A percentile compares a stretch with the other conserved stretches of the same genome.
These are phyloP conservation scores for Aleiodes leptofemur DNA, from an alignment of 2,888 invertebrate genomes.

Conservation along the genomic window DNA sequence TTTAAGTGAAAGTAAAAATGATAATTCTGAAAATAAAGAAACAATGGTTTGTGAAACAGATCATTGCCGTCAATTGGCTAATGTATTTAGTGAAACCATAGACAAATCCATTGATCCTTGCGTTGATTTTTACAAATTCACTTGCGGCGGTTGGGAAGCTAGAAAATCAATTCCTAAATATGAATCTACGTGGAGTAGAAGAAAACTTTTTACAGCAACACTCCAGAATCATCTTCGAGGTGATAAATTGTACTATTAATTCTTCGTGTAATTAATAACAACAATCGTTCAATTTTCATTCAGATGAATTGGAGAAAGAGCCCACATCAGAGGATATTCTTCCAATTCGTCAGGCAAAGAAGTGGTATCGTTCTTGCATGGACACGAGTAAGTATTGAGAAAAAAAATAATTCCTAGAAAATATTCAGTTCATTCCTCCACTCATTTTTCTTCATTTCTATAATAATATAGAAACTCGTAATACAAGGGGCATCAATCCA, in stretches of 20 bases:
- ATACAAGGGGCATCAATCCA: constrained; percentile 56
- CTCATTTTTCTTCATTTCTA: no score
- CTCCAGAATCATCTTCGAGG: constrained; percentile 13
- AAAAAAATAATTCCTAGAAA: neutral
- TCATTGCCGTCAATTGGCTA: no score
- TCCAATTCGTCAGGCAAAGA: constrained; percentile 57
- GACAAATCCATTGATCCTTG: neutral
- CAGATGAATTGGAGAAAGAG: constrained; percentile 52
- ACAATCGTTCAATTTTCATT: neutral
- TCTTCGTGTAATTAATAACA: no score
- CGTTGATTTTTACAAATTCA: constrained; percentile 59
- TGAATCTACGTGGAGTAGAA: constrained; percentile 51
- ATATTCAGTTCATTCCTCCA: constrained; percentile 46
- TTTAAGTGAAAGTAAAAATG: no score
- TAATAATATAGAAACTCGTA: constrained; percentile 8
- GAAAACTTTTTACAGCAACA: constrained; percentile 44
- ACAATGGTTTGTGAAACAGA: no score
- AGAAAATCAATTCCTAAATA: constrained; percentile 54
- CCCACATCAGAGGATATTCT: constrained; percentile 53
- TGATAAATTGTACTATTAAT: neutral
- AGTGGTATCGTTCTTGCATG: constrained; percentile 59
- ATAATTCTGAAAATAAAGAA: no score
- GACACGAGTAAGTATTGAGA: no score
- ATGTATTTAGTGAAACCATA: no score
- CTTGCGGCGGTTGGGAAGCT: constrained; percentile 57